A percentile compares a stretch with the other conserved stretches of the same genome.
These are phyloP conservation scores for Amphipyra berbera DNA, from an alignment of 2,888 invertebrate species.

Conservation along the genomic window DNA sequence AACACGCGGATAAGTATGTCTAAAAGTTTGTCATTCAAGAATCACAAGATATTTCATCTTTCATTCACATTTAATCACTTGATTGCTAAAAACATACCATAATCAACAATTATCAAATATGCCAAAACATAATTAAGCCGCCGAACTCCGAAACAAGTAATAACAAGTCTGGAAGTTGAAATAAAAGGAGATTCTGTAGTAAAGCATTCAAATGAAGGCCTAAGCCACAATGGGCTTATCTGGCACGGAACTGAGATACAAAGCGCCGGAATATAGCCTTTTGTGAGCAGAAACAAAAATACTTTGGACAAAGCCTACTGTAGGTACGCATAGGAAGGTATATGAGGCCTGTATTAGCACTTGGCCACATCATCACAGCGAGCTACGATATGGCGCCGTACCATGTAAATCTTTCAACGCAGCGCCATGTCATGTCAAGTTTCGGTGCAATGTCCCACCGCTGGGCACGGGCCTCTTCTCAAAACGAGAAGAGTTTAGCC, in stretches of 20 bases:
- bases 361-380: too few species aligned
- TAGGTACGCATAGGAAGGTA: not conserved
- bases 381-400: too few species aligned
- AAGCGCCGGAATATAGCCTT: slow-evolving; percentile 50
- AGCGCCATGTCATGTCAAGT: too few species aligned
- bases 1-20: too few species aligned
- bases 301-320: slow-evolving; percentile 41
- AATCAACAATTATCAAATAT: not conserved
- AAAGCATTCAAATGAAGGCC: slow-evolving; percentile 50
- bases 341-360: too few species aligned
- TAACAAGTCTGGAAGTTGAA: slow-evolving; percentile 24
- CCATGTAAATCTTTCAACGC: too few species aligned
- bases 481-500: too few species aligned
- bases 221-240: slow-evolving; percentile 53
- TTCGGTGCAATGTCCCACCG: too few species aligned
- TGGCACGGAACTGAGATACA: slow-evolving; percentile 55
- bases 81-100: not conserved
- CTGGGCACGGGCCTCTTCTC: too few species aligned
- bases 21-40: too few species aligned
- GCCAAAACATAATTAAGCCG: slow-evolving; percentile 12
- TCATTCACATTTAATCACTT: too few species aligned
- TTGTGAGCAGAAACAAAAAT: slow-evolving; percentile 48
- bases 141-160: slow-evolving; percentile 9
- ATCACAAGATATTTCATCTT: too few species aligned
- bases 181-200: slow-evolving; percentile 32